Conservation (phyloP, 1,140 invertebrate genomes). For the Tetramorium alpestre region DNA sequence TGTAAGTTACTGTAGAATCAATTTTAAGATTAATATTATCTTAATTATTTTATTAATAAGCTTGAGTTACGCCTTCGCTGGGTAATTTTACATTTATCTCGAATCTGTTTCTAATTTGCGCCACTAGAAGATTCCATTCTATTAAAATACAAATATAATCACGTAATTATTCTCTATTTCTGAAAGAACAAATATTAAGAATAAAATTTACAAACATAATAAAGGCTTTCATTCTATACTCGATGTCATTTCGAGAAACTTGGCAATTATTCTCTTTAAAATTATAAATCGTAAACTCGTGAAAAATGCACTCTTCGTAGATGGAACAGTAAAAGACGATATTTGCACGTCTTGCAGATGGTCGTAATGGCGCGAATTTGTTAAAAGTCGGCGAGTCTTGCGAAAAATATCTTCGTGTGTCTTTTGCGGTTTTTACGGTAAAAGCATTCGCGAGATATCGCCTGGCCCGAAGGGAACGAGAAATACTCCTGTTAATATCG, state of each 20-base stretch:
- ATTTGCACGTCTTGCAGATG: slow-evolving; percentile 15
- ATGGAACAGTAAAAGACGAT: background rate
- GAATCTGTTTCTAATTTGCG: background rate
- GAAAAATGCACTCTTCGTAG: background rate
- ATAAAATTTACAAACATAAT: background rate
- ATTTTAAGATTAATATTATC: background rate
- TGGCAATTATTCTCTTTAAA: slow-evolving; percentile 6
- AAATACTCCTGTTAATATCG: slow-evolving; percentile 2
- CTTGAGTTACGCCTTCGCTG: background rate
- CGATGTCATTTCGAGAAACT: background rate
- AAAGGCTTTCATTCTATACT: background rate
- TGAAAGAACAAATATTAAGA: background rate
- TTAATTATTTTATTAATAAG: background rate
- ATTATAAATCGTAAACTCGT: slow-evolving; percentile 3
- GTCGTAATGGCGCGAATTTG: slow-evolving; percentile 1
- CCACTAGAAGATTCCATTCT: background rate
- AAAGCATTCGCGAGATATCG: slow-evolving; percentile 21
- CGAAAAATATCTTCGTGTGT: slow-evolving; percentile 3
- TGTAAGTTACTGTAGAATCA: background rate
- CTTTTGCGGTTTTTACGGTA: slow-evolving; percentile 14
- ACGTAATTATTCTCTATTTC: background rate
- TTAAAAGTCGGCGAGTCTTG: slow-evolving; percentile 23
- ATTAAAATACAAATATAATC: background rate
- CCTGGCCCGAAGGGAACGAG: background rate
- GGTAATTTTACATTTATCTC: background rate